Evolutionary conservation across 2,888 invertebrate genomes (phyloP).

Genomic region (Dusona sp.): DNA sequence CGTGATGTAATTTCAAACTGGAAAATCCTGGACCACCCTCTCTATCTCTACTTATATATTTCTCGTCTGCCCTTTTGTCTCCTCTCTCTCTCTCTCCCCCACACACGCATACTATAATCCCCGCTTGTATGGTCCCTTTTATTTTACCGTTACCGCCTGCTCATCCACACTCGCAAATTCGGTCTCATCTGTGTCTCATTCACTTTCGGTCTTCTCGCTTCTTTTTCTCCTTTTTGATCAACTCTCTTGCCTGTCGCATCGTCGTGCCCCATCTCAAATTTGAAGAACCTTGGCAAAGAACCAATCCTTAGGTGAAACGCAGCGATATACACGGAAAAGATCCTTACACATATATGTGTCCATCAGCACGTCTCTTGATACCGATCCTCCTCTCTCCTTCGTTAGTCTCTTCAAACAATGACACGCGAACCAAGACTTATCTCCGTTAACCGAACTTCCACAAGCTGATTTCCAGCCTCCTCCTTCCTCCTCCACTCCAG

Average conservation of each 20-base stretch:
- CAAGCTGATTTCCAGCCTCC: slow-evolving; percentile 14
- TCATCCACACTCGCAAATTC: slow-evolving; percentile 23
- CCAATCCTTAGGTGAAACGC: slow-evolving; percentile 38
- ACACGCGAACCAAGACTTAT: slow-evolving; percentile 59
- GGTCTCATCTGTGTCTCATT: slow-evolving; percentile 25
- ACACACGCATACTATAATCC: slow-evolving; percentile 30
- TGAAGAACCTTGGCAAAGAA: slow-evolving; percentile 62
- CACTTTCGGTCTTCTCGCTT: slow-evolving; percentile 17
- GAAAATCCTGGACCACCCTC: slow-evolving; percentile 60
- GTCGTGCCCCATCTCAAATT: slow-evolving; percentile 44
- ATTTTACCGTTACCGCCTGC: slow-evolving; percentile 1
- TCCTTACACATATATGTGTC: slow-evolving; percentile 13
- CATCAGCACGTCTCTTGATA: slow-evolving; percentile 47
- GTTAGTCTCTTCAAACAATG: slow-evolving; percentile 67
- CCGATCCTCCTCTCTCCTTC: slow-evolving; percentile 65
- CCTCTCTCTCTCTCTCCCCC: slow-evolving; percentile 43
- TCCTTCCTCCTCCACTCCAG: background rate
- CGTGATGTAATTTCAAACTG: slow-evolving; percentile 77
- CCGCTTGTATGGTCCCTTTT: slow-evolving; percentile 29
- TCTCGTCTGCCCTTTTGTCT: slow-evolving; percentile 28
- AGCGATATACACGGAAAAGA: background rate
- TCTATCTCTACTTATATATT: slow-evolving; percentile 32
- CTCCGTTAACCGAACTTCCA: slow-evolving; percentile 59
- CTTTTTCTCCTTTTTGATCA: background rate
- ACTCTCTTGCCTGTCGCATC: slow-evolving; percentile 36